A percentile compares a stretch with the other conserved stretches of the same genome.
Conservation (phyloP, 2,113 vertebrate genomes). For the Podilymbus podiceps region DNA sequence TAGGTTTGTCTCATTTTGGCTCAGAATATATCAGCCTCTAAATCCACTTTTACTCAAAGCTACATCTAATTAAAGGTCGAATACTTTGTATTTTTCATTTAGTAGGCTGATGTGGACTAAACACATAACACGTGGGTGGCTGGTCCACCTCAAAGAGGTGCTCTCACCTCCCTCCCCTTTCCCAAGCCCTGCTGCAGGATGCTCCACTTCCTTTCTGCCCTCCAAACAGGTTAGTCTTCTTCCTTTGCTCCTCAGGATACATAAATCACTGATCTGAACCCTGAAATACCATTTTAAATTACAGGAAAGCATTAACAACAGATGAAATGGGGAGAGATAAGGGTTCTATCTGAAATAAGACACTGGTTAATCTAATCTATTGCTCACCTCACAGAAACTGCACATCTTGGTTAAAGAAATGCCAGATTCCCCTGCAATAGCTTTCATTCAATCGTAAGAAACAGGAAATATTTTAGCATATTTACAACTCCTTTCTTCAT, state of each 20-base stretch:
- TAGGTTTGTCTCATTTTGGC: background rate
- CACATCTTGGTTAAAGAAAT: background rate
- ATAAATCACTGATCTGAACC: background rate
- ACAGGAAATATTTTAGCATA: background rate
- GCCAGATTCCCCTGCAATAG: background rate
- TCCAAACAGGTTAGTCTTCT: background rate
- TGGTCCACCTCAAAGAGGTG: background rate
- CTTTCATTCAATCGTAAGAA: background rate
- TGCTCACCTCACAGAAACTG: background rate
- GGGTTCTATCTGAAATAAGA: background rate
- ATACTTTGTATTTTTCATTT: background rate
- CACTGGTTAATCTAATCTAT: background rate
- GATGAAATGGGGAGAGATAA: background rate
- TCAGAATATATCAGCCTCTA: background rate
- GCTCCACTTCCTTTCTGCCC: background rate
- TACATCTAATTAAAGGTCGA: background rate
- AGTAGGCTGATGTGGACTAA: background rate
- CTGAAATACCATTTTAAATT: background rate
- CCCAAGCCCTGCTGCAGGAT: background rate
- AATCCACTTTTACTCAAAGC: background rate
- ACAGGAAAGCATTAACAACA: background rate
- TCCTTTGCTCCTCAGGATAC: background rate
- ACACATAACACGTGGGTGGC: rapidly evolving
- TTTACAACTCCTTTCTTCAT: background rate
- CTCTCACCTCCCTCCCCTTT: background rate